Percentiles rank a stretch among this genome's conserved stretches.
These are phyloP conservation scores for Falcaria lacertinaria DNA, from an alignment of 2,888 invertebrate genomes.

Conservation along the genomic window DNA sequence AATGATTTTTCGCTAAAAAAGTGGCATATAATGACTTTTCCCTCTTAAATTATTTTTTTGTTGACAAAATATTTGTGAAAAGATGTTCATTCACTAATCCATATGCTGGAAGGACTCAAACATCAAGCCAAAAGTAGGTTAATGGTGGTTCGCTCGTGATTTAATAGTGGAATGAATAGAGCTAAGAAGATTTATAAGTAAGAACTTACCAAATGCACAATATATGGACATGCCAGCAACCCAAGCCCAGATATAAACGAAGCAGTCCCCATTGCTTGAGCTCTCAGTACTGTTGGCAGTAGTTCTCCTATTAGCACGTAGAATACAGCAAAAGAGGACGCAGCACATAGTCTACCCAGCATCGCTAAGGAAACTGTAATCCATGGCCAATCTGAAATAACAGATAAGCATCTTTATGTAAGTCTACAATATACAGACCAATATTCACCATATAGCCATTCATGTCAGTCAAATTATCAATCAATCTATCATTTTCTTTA, in stretches of 20 bases:
- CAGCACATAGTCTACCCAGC: conserved; percentile 83
- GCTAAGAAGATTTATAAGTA: neutral
- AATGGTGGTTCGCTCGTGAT: neutral
- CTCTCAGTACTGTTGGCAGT: conserved; percentile 82
- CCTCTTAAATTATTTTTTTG: no score
- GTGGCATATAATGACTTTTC: no score
- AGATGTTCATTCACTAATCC: no score
- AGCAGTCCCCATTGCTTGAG: conserved; percentile 83
- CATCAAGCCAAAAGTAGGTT: no score
- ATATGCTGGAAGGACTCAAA: no score
- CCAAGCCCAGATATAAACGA: conserved; percentile 83
- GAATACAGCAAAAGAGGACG: conserved; percentile 84
- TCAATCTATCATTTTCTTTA: no score
- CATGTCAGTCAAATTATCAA: no score
- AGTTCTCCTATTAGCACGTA: conserved; percentile 85
- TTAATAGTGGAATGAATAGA: neutral
- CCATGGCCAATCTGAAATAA: conserved; percentile 78
- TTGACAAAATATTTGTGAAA: no score
- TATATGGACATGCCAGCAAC: conserved; percentile 81
- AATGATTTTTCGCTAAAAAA: no score
- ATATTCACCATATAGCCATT: no score
- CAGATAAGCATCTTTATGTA: neutral
- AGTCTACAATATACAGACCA: no score
- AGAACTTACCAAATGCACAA: conserved; percentile 77
- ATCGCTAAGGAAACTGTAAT: conserved; percentile 82